Evolutionary conservation across 2,888 invertebrate species (phyloP).

Genomic region (Hanleya hanleyi): DNA sequence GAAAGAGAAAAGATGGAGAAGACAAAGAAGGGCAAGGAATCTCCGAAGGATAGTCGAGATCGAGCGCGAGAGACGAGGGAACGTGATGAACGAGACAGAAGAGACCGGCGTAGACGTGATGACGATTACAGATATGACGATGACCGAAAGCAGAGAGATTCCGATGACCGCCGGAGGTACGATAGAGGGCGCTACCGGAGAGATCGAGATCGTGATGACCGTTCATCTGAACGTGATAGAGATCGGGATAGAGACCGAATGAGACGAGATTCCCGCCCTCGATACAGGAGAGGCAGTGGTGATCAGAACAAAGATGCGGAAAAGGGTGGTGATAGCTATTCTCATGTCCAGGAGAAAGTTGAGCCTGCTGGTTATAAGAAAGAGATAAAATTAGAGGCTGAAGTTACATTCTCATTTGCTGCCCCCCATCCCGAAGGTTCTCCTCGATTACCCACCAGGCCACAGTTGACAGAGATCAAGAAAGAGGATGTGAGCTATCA

Average conservation of each 20-base stretch:
- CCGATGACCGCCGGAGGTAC: conserved; percentile 4
- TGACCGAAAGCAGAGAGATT: conserved; percentile 16
- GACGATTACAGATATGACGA: conserved; percentile 11
- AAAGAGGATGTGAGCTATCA: conserved; percentile 29
- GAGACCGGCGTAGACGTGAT: conserved; percentile 7
- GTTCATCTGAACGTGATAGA: conserved; percentile 8
- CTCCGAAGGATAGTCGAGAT: conserved; percentile 22
- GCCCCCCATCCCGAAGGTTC: background rate
- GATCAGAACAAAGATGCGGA: background rate
- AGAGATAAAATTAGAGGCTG: conserved; percentile 8
- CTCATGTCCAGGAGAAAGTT: background rate
- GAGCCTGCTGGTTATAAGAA: background rate
- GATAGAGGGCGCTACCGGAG: conserved; percentile 20
- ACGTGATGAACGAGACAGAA: conserved; percentile 24
- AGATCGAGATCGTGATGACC: background rate
- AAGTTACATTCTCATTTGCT: conserved; percentile 12
- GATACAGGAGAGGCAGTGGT: conserved; percentile 4
- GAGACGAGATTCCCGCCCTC: background rate
- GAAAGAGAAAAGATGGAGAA: conserved; percentile 19
- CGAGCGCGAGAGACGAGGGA: conserved; percentile 24
- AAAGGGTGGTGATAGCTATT: conserved; percentile 2
- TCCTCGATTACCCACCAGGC: background rate
- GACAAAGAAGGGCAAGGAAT: conserved; percentile 18
- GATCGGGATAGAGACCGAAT: conserved; percentile 8
- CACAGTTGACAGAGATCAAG: conserved; percentile 17